Conservation (phyloP, 2,888 invertebrate species). For the Aspidiotus destructor region DNA sequence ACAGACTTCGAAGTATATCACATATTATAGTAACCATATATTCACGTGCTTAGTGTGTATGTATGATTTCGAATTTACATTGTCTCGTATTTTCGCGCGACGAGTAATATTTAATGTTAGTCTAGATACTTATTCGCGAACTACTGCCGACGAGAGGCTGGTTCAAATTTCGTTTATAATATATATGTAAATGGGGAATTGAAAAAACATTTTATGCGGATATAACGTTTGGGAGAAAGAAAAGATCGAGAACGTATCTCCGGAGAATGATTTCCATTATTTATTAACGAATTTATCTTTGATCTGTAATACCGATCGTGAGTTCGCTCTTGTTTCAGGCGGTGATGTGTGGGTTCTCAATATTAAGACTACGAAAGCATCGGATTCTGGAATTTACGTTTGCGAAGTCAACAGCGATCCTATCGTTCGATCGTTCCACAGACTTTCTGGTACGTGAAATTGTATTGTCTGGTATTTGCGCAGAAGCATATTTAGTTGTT, state of each 20-base stretch:
- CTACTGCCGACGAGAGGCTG: background rate
- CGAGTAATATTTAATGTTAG: no score
- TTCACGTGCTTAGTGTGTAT: no score
- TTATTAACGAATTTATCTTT: no score
- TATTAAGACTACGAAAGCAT: constrained; percentile 57
- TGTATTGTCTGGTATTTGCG: background rate
- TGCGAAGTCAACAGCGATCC: constrained; percentile 77
- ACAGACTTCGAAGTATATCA: no score
- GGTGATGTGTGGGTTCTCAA: constrained; percentile 79
- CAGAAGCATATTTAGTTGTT: no score
- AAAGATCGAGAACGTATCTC: no score
- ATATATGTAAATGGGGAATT: constrained; percentile 2
- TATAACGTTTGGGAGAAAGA: no score
- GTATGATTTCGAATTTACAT: background rate
- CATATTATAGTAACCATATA: no score
- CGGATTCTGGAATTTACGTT: constrained; percentile 68
- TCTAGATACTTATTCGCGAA: no score
- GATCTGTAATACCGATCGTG: no score
- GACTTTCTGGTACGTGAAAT: constrained; percentile 55
- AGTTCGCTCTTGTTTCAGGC: constrained; percentile 42
- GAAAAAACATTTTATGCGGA: background rate
- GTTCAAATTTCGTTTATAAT: constrained; percentile 2
- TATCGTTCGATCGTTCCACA: constrained; percentile 66
- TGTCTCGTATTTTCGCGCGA: background rate
- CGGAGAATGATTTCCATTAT: no score